Evolutionary conservation across 1,140 invertebrate species (phyloP).

Genomic region (Heliconius congener): DNA sequence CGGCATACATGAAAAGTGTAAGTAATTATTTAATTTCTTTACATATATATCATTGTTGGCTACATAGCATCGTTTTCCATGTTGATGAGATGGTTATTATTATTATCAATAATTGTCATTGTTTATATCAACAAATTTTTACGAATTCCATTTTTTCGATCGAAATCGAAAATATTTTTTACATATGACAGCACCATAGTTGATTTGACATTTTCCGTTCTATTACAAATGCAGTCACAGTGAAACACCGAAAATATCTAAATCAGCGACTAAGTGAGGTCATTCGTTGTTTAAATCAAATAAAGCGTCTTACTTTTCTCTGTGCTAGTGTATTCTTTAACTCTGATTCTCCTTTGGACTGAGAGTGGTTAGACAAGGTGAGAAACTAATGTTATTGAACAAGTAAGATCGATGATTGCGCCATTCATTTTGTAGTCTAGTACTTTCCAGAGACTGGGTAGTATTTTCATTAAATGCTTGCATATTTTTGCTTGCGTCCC

Average conservation of each 20-base stretch:
- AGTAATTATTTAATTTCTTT: too few relatives aligned
- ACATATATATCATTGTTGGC: too few relatives aligned
- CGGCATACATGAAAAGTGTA: too few relatives aligned
- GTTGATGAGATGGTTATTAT: too few relatives aligned
- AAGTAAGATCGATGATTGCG: constrained; percentile 25
- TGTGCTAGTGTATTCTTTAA: neutral
- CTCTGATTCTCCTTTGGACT: neutral
- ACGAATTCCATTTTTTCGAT: too few relatives aligned
- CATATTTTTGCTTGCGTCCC: neutral
- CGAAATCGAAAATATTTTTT: neutral
- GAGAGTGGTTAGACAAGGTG: constrained; percentile 9
- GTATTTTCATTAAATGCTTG: neutral
- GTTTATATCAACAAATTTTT: too few relatives aligned
- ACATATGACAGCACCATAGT: neutral
- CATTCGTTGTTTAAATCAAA: neutral
- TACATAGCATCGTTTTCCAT: too few relatives aligned
- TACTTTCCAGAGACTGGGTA: constrained; percentile 11
- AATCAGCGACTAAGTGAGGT: neutral
- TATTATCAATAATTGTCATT: too few relatives aligned
- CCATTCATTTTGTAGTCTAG: constrained; percentile 20
- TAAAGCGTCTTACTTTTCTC: neutral
- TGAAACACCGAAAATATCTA: neutral
- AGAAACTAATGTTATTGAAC: neutral
- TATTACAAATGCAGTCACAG: neutral
- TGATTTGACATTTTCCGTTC: neutral